A percentile compares a stretch with the other conserved stretches of the same genome.
These are phyloP conservation scores for Ageneiosus marmoratus DNA, from an alignment of 2,113 vertebrate genomes.

Conservation along the genomic window DNA sequence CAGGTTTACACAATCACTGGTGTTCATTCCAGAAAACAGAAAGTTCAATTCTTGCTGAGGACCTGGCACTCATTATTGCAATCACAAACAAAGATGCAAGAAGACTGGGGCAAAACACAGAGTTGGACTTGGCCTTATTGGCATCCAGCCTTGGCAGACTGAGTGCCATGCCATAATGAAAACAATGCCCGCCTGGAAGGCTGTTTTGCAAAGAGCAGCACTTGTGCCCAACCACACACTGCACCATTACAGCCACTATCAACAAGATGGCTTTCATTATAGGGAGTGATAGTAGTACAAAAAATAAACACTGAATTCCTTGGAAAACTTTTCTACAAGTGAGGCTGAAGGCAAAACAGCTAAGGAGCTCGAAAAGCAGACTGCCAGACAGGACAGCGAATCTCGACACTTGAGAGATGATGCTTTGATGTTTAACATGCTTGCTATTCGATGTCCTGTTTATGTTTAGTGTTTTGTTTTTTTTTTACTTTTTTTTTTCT, in stretches of 20 bases:
- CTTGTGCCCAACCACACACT: conserved; percentile 38
- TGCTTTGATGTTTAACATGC: neutral
- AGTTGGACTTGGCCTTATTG: conserved; percentile 22
- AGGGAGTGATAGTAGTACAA: conserved; percentile 18
- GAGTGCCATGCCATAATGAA: conserved; percentile 35
- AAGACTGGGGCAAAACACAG: conserved; percentile 25
- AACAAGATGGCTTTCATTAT: conserved; percentile 35
- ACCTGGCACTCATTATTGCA: conserved; percentile 17
- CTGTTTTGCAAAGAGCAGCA: conserved; percentile 15
- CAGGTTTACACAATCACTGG: neutral
- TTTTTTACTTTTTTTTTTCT: too few species aligned
- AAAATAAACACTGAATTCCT: conserved; percentile 29
- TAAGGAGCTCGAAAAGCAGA: conserved; percentile 15
- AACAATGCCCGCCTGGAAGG: conserved; percentile 46
- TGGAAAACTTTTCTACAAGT: conserved; percentile 9
- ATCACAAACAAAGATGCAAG: conserved; percentile 21
- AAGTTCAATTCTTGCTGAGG: neutral
- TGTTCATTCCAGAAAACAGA: neutral
- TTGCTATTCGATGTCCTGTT: neutral
- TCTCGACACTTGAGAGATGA: conserved; percentile 12
- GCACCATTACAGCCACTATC: conserved; percentile 41
- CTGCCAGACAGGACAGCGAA: conserved; percentile 3
- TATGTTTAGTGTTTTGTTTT: neutral
- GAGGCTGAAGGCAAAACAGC: conserved; percentile 24
- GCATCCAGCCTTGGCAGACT: conserved; percentile 19